These are phyloP conservation scores for Pionites leucogaster DNA, from an alignment of 2,113 vertebrate genomes.

Conservation along the genomic window DNA sequence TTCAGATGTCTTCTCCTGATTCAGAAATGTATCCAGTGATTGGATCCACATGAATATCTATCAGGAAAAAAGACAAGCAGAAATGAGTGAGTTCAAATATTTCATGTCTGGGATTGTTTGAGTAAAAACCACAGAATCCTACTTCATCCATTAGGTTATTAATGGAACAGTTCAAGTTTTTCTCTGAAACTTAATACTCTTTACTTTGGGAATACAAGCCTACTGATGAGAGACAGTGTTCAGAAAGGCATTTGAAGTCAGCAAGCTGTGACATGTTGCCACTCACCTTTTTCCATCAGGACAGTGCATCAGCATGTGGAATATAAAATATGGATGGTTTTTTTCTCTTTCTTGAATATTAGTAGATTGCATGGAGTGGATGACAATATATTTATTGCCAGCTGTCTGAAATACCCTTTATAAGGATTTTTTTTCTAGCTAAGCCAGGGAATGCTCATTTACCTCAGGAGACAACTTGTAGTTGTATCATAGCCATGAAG, in stretches of 20 bases:
- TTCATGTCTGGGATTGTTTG: background rate
- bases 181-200: background rate
- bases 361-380: background rate
- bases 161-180: background rate
- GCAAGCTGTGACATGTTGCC: background rate
- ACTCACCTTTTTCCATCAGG: background rate
- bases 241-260: background rate
- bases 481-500: background rate
- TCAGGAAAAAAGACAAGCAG: background rate
- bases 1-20: background rate
- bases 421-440: background rate
- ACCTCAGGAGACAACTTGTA: background rate
- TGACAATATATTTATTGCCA: background rate
- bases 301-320: background rate
- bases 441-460: background rate
- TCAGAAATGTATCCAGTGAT: background rate
- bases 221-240: background rate
- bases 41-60: background rate
- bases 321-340: background rate
- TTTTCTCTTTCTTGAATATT: background rate
- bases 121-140: background rate
- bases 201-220: background rate
- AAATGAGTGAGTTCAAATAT: background rate
- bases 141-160: background rate
- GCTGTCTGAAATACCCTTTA: background rate